Evolutionary conservation across 2,113 vertebrate genomes (phyloP), one percentile per base, ranked within the genome.

Genomic region (Callipepla californica): DNA sequence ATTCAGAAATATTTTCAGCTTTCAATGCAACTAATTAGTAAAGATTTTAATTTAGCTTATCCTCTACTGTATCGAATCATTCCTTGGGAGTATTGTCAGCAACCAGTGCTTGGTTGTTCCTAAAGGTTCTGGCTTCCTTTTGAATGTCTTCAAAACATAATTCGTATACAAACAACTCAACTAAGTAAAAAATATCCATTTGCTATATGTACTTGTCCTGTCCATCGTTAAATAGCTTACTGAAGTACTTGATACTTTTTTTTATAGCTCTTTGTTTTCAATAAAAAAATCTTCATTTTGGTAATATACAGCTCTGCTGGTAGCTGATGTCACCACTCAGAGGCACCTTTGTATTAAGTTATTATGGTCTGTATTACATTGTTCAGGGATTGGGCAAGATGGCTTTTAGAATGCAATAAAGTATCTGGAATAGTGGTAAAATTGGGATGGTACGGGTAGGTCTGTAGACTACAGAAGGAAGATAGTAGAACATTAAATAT

Each of bases 41-140:
- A 68, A 74, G n/a, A 13, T 57, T 92, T 83, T 74, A 23, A 69
- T 83, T 86, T 58, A 74, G 36, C 26, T 86, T 80, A 55, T 38
- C 22, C 25, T 34, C 19, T 68, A 21, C 11, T 59, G 8, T 9
- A 91, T 88, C 53, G 88, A 92, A 74, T 85, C 2, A 50, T 82
- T 87, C 26, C n/a, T 5, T 73, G 26, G 18, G 66, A 93, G 40
- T 11, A 28, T 3, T 72, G 32, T 59, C 53, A 72, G 23, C 20
- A 45, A 25, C 17, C 21, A 11, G 14, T 76, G 59, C 4, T 47
- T 88, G 19, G 6, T 30, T 94, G 53, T 36, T 88, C 40, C 45
- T 44, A 50, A 83, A 63, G 45, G 48, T 92, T 85, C n/a, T 88
- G 55, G 3, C 53, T 83, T 42, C 26, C 40, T 62, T 90, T 38